Percentiles rank a stretch among this genome's conserved stretches.
These are phyloP conservation scores for Orthonychiurus folsomi DNA, from an alignment of 2,888 invertebrate species.

Conservation along the genomic window DNA sequence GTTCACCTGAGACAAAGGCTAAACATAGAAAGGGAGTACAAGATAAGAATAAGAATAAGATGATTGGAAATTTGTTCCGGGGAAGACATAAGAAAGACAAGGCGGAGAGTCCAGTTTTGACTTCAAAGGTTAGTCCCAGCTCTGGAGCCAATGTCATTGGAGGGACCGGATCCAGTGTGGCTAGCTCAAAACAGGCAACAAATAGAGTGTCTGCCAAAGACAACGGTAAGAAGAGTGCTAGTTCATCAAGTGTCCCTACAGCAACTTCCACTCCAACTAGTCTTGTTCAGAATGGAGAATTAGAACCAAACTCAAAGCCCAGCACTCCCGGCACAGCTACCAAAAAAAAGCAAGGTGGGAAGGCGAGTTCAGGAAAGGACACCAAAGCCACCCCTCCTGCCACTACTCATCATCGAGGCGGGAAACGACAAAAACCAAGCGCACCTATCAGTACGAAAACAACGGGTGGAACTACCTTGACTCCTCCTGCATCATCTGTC, in stretches of 20 bases:
- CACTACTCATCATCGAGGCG: slow-evolving; percentile 14
- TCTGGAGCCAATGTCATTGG: slow-evolving; percentile 3
- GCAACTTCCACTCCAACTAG: neutral
- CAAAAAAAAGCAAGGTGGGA: slow-evolving; percentile 13
- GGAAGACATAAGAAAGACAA: slow-evolving; percentile 24
- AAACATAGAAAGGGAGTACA: neutral
- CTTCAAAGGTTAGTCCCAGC: neutral
- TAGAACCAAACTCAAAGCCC: slow-evolving; percentile 19
- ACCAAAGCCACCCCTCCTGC: slow-evolving; percentile 5
- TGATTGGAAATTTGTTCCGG: slow-evolving; percentile 36
- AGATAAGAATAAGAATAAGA: slow-evolving; percentile 39
- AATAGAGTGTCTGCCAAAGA: slow-evolving; percentile 39
- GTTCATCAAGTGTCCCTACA: slow-evolving; percentile 13
- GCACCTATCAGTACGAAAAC: slow-evolving; percentile 4
- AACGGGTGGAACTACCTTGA: neutral
- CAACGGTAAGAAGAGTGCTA: slow-evolving; percentile 28
- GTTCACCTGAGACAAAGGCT: slow-evolving; percentile 6
- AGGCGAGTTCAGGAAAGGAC: slow-evolving; percentile 9
- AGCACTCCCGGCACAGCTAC: slow-evolving; percentile 17
- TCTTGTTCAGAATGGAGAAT: slow-evolving; percentile 31
- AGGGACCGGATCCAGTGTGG: slow-evolving; percentile 4
- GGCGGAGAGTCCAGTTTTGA: slow-evolving; percentile 30
- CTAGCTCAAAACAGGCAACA: slow-evolving; percentile 13
- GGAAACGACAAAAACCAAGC: slow-evolving; percentile 16
- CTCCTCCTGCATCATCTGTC: slow-evolving; percentile 8